A percentile compares a stretch with the other conserved stretches of the same genome.
phyloP scores from a whole-genome alignment of 2,797 vertebrate species.

The Parambassis ranga region DNA sequence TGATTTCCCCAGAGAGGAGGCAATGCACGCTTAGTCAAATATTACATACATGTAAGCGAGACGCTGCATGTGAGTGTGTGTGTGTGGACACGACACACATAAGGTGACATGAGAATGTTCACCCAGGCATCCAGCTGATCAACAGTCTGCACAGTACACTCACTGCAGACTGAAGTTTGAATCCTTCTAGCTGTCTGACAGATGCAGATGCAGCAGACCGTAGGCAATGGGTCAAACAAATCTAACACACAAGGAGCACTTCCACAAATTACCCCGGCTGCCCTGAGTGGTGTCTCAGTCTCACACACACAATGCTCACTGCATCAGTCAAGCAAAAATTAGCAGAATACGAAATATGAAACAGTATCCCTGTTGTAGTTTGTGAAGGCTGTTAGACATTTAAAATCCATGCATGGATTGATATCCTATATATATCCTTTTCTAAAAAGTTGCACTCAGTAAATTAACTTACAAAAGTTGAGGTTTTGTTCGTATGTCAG shows the following conservation, averaged over 20 bases:
- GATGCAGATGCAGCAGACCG: conserved; percentile 54
- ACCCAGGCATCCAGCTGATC: not conserved
- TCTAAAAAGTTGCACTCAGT: too few species aligned
- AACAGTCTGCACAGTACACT: not conserved
- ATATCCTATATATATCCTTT: too few species aligned
- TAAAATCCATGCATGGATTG: too few species aligned
- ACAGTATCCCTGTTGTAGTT: too few species aligned
- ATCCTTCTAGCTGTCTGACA: conserved; percentile 36
- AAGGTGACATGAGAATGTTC: conserved; percentile 4
- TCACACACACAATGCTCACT: conserved; percentile 12
- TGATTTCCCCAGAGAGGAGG: conserved; percentile 63
- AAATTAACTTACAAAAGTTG: too few species aligned
- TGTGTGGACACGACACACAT: not conserved
- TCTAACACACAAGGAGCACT: conserved; percentile 35
- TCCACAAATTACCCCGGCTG: conserved; percentile 54
- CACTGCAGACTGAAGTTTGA: conserved; percentile 15
- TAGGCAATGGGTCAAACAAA: conserved; percentile 62
- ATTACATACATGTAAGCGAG: conserved; percentile 1
- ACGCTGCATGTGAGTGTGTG: not conserved
- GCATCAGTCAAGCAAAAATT: not conserved
- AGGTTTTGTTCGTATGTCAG: too few species aligned
- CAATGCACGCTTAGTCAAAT: conserved; percentile 35
- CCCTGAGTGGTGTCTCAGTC: conserved; percentile 3
- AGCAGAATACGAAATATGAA: too few species aligned
- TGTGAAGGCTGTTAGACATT: too few species aligned